These are phyloP conservation scores for Zoanthus gigantus DNA, from an alignment of 92 coral and sea anemone species.

Conservation along the genomic window DNA sequence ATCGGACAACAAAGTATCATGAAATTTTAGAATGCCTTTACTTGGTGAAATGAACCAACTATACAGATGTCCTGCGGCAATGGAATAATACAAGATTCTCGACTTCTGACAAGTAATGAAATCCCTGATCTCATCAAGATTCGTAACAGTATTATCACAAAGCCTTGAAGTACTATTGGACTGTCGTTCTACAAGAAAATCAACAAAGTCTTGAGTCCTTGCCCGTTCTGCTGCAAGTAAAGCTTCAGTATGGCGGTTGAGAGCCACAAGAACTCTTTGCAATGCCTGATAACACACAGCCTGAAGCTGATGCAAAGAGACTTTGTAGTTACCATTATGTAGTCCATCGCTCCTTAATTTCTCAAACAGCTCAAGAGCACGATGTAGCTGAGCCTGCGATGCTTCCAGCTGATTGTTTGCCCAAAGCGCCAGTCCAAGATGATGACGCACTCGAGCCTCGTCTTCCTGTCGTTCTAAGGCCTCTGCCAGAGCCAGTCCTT, in stretches of 20 bases:
- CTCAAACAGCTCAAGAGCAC: constrained; percentile 91
- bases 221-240: constrained; percentile 96
- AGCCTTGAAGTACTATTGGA: constrained; percentile 56
- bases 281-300: constrained; percentile 92
- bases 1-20: constrained; percentile 87
- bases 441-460: constrained; percentile 93
- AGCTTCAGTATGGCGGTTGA: constrained; percentile 87
- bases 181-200: constrained; percentile 90
- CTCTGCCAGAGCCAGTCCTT: constrained; percentile 88
- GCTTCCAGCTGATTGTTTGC: constrained; percentile 85
- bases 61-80: constrained; percentile 95
- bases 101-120: constrained; percentile 85
- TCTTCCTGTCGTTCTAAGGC: constrained; percentile 84
- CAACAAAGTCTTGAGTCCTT: constrained; percentile 89
- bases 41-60: constrained; percentile 94
- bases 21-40: constrained; percentile 91
- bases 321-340: constrained; percentile 83
- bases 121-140: constrained; percentile 87
- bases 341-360: constrained; percentile 87
- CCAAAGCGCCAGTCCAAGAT: constrained; percentile 85
- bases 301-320: constrained; percentile 92
- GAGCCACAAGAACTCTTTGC: constrained; percentile 91
- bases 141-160: constrained; percentile 59
- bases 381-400: constrained; percentile 83
- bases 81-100: constrained; percentile 82